A percentile compares a stretch with the other conserved stretches of the same genome.
These are phyloP conservation scores for Drosophila equinoxialis DNA, from an alignment of 1,140 invertebrate genomes.

Conservation along the genomic window DNA sequence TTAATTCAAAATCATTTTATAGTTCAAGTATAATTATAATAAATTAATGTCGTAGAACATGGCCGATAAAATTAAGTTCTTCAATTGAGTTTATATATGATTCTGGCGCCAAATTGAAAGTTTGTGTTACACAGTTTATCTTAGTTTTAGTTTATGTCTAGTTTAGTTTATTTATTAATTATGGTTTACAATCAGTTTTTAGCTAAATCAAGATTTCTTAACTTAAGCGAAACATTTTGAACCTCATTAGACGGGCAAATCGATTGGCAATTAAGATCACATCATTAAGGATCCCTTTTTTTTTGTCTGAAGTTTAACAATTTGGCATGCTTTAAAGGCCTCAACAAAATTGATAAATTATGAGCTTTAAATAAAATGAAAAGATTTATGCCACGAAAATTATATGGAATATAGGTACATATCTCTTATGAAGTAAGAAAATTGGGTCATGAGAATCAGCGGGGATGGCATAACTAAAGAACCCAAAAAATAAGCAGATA, in stretches of 20 bases:
- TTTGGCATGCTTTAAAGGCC: not conserved
- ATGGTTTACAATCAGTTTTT: too few species aligned
- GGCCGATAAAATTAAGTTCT: too few species aligned
- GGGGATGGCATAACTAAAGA: constrained; percentile 16
- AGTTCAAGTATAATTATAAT: too few species aligned
- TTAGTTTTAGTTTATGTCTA: too few species aligned
- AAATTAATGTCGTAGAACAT: too few species aligned
- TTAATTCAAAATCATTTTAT: too few species aligned
- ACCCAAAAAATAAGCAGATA: constrained; percentile 1
- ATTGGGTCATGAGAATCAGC: constrained; percentile 70
- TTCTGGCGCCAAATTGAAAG: too few species aligned
- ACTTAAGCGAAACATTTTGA: too few species aligned
- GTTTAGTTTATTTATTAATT: too few species aligned
- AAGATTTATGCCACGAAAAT: constrained; percentile 52
- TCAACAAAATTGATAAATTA: constrained; percentile 35
- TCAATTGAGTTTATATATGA: too few species aligned
- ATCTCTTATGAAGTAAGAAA: constrained; percentile 22
- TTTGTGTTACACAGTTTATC: too few species aligned
- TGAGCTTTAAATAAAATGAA: constrained; percentile 37
- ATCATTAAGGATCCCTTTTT: not conserved
- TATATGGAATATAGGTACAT: constrained; percentile 19
- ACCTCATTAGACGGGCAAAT: not conserved
- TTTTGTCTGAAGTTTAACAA: not conserved
- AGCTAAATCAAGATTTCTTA: too few species aligned
- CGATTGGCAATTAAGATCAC: not conserved